phyloP scores from a whole-genome alignment of 2,797 vertebrate genomes.

The Urosaurus nigricauda region DNA sequence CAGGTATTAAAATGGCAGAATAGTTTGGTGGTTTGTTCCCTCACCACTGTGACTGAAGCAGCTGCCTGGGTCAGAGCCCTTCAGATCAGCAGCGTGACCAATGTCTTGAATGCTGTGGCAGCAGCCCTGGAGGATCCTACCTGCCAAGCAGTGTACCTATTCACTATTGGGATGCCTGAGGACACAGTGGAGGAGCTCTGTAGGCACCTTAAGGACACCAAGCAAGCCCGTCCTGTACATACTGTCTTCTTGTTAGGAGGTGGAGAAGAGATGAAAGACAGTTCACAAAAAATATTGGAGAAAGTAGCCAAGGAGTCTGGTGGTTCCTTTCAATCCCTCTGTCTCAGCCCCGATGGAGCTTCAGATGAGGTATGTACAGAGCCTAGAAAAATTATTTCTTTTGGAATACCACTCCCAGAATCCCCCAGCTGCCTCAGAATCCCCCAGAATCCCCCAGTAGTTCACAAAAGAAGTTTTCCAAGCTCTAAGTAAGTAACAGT shows the following conservation, averaged over 20 bases:
- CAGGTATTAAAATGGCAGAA: slow-evolving; percentile 39
- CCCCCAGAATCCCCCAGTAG: no score
- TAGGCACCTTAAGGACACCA: rapidly evolving
- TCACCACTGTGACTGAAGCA: neutral
- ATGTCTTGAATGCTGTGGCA: neutral
- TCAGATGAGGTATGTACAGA: slow-evolving; percentile 41
- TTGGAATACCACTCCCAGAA: no score
- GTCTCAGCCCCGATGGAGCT: neutral
- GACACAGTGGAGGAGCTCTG: neutral
- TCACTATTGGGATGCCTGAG: neutral
- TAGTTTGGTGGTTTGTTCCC: neutral
- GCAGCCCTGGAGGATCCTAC: neutral
- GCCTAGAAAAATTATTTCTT: no score
- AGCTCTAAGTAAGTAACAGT: slow-evolving; percentile 2
- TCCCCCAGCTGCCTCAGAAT: no score
- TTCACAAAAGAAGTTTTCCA: no score
- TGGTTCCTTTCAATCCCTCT: slow-evolving; percentile 40
- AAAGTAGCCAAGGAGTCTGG: neutral
- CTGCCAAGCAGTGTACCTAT: slow-evolving; percentile 9
- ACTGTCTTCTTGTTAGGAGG: neutral
- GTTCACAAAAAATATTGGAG: slow-evolving; percentile 38
- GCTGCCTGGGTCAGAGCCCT: slow-evolving; percentile 38
- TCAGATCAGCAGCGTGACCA: neutral
- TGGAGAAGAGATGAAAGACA: neutral
- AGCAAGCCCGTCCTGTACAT: neutral